Evolutionary conservation across 2,888 invertebrate genomes (phyloP).

Genomic region (Eueremaeus valkanovi): DNA sequence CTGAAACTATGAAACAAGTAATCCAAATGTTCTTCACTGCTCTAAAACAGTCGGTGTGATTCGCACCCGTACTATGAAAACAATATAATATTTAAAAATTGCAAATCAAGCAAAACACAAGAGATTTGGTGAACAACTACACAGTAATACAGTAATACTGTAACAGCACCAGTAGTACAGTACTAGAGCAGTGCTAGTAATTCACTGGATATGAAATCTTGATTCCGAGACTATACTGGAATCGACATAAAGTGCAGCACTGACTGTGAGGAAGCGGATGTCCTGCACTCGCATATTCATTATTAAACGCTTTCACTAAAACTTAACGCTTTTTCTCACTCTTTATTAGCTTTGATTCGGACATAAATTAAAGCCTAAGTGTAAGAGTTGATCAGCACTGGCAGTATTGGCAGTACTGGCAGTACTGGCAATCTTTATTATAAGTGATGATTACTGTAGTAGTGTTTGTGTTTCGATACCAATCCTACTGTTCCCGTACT

Average conservation of each 20-base stretch:
- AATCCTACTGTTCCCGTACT: background rate
- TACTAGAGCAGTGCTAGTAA: background rate
- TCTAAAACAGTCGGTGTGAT: background rate
- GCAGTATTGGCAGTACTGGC: background rate
- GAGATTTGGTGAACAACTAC: no score
- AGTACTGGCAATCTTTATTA: background rate
- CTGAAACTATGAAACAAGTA: no score
- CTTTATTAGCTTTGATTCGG: background rate
- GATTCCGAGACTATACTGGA: background rate
- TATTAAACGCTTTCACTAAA: background rate
- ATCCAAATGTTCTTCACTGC: no score
- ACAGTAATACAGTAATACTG: no score
- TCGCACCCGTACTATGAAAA: background rate
- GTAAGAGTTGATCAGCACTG: background rate
- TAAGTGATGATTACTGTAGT: background rate
- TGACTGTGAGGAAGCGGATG: slow-evolving; percentile 20
- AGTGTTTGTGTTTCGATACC: background rate
- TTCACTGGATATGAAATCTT: background rate
- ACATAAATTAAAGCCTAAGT: no score
- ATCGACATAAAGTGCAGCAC: background rate
- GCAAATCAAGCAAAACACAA: no score
- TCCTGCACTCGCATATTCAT: slow-evolving; percentile 4
- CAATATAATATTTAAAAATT: no score
- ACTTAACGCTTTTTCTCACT: background rate
- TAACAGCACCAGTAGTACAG: background rate